A percentile compares a stretch with the other conserved stretches of the same genome.
phyloP scores from a whole-genome alignment of 2,113 vertebrate genomes.

The Gracilinanus agilis region DNA sequence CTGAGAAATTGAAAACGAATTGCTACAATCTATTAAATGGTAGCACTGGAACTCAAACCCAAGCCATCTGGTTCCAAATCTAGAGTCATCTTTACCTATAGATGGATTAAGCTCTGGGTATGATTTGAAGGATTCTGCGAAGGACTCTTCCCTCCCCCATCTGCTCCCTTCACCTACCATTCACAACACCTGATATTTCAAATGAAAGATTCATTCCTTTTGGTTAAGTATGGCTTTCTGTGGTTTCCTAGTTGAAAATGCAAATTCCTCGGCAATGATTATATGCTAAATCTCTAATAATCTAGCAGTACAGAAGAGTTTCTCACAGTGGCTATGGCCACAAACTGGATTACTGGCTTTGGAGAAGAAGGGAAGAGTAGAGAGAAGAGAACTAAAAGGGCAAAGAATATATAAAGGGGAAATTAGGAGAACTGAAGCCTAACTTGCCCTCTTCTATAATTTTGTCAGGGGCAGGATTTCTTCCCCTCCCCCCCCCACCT shows the following conservation, averaged over 20 bases:
- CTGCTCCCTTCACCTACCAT: background rate
- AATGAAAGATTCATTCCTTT: background rate
- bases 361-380: slow-evolving; percentile 54
- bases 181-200: background rate
- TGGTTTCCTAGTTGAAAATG: background rate
- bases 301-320: background rate
- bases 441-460: background rate
- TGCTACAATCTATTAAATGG: background rate
- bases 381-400: slow-evolving; percentile 64
- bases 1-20: background rate
- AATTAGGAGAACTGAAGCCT: slow-evolving; percentile 55
- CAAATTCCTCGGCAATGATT: background rate
- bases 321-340: background rate
- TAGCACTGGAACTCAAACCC: background rate
- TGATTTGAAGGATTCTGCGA: background rate
- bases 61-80: background rate
- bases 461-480: slow-evolving; percentile 58
- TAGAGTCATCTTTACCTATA: background rate
- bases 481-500: background rate
- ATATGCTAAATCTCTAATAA: background rate
- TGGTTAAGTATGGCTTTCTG: background rate
- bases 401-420: slow-evolving; percentile 64
- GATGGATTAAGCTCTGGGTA: background rate
- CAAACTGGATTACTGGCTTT: background rate
- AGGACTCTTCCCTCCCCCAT: background rate